These are phyloP conservation scores for Mimumesa dahlbomi DNA, from an alignment of 2,888 invertebrate species.

Conservation along the genomic window DNA sequence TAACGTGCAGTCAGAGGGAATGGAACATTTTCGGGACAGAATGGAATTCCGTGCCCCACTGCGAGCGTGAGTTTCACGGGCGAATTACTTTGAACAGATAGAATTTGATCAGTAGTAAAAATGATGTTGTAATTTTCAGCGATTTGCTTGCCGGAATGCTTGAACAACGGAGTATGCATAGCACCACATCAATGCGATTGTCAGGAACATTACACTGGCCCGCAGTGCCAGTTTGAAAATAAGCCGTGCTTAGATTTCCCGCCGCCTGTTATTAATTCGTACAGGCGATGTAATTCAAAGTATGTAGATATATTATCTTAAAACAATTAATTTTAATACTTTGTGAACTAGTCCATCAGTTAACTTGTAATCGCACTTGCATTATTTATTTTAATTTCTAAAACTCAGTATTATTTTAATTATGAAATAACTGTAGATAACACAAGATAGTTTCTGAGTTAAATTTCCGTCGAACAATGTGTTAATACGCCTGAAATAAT, in stretches of 20 bases:
- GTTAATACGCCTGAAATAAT: too few species aligned
- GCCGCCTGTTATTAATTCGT: slow-evolving; percentile 85
- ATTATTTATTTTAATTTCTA: too few species aligned
- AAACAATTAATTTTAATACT: too few species aligned
- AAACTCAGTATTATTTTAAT: too few species aligned
- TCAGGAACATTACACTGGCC: slow-evolving; percentile 86
- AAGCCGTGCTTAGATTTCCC: slow-evolving; percentile 87
- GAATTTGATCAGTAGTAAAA: slow-evolving; percentile 3
- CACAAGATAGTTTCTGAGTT: too few species aligned
- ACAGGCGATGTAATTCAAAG: slow-evolving; percentile 84
- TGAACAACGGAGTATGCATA: slow-evolving; percentile 91
- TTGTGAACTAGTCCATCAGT: too few species aligned
- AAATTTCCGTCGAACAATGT: neutral
- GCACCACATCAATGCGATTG: slow-evolving; percentile 89
- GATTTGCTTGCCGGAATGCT: slow-evolving; percentile 87
- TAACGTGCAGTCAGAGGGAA: slow-evolving; percentile 81
- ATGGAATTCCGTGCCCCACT: slow-evolving; percentile 82
- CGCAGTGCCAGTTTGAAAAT: slow-evolving; percentile 88
- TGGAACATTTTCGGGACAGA: slow-evolving; percentile 81
- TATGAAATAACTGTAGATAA: too few species aligned
- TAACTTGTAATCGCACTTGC: too few species aligned
- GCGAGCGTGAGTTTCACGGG: slow-evolving; percentile 82
- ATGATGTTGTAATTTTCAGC: slow-evolving; percentile 82
- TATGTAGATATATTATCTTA: too few species aligned
- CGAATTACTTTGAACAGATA: neutral